Evolutionary conservation across 2,888 invertebrate genomes (phyloP).

Genomic region (Himalopsyche kuldschensis): DNA sequence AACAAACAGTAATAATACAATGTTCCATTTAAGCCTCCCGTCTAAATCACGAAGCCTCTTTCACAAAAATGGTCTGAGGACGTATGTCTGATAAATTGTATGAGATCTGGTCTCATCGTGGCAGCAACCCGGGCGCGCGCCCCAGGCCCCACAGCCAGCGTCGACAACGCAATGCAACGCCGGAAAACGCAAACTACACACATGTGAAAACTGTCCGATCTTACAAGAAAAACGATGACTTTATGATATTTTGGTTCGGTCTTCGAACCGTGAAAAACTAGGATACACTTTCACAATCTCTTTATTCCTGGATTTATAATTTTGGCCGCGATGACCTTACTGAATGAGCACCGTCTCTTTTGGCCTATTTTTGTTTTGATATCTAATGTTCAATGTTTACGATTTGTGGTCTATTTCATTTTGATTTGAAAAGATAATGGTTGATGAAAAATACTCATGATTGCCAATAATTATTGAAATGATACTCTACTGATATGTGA

Average conservation of each 20-base stretch:
- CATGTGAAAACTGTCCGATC: slow-evolving; percentile 27
- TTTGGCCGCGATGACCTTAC: not conserved
- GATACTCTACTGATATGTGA: not conserved
- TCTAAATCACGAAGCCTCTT: slow-evolving; percentile 42
- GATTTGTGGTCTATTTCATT: not conserved
- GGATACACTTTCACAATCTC: not conserved
- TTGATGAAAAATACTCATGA: not conserved
- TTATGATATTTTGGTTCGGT: slow-evolving; percentile 10
- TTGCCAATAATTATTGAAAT: not conserved
- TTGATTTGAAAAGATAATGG: not conserved
- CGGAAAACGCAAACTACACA: slow-evolving; percentile 29
- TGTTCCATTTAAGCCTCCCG: slow-evolving; percentile 10
- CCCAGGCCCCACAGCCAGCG: slow-evolving; percentile 25
- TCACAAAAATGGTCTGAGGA: slow-evolving; percentile 80
- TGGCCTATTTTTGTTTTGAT: slow-evolving; percentile 22
- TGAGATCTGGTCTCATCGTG: slow-evolving; percentile 72
- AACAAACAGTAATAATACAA: slow-evolving; percentile 18
- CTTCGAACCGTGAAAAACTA: slow-evolving; percentile 8
- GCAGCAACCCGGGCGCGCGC: slow-evolving; percentile 22
- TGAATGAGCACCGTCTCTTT: slow-evolving; percentile 7
- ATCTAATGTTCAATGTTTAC: not conserved
- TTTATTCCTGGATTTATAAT: slow-evolving; percentile 2
- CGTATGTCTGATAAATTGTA: slow-evolving; percentile 75
- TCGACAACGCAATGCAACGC: slow-evolving; percentile 29
- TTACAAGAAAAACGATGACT: not conserved